Percentiles rank a stretch among this genome's conserved stretches.
phyloP scores from a whole-genome alignment of 2,888 invertebrate species.

The Drosophila testacea region DNA sequence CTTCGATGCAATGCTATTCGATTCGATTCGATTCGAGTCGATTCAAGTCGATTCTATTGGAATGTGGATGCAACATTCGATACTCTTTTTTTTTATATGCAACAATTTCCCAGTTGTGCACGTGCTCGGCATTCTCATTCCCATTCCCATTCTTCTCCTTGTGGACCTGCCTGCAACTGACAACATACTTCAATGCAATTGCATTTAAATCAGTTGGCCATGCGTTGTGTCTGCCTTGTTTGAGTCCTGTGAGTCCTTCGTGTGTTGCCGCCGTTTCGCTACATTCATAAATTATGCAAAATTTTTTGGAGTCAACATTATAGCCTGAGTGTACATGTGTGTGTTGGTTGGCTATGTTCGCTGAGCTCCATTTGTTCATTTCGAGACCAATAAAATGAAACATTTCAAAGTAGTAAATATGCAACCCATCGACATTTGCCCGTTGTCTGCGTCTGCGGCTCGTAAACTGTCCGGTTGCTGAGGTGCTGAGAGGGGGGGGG shows the following conservation, averaged over 20 bases:
- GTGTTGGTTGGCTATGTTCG: conserved; percentile 17
- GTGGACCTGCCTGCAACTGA: conserved; percentile 44
- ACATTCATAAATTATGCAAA: conserved; percentile 75
- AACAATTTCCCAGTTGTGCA: conserved; percentile 57
- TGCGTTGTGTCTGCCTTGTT: conserved; percentile 40
- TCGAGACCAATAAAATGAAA: conserved; percentile 84
- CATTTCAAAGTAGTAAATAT: conserved; percentile 82
- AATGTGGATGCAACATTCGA: conserved; percentile 39
- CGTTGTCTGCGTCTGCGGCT: conserved; percentile 75
- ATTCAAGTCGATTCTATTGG: conserved; percentile 23
- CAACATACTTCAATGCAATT: conserved; percentile 78
- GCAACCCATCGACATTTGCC: conserved; percentile 67
- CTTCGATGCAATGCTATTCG: neutral
- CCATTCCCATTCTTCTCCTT: conserved; percentile 19
- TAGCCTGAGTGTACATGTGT: conserved; percentile 29
- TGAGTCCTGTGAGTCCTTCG: conserved; percentile 47
- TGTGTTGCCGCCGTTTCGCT: conserved; percentile 61
- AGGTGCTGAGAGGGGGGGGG: neutral
- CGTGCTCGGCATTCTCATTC: conserved; percentile 46
- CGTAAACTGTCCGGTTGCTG: conserved; percentile 65
- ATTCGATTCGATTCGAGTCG: neutral
- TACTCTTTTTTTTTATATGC: conserved; percentile 38
- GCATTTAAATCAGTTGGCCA: conserved; percentile 75
- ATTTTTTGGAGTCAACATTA: conserved; percentile 66
- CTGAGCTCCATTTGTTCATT: conserved; percentile 82